These are phyloP conservation scores for Crax fasciolata DNA, from an alignment of 2,797 vertebrate species.

Conservation along the genomic window DNA sequence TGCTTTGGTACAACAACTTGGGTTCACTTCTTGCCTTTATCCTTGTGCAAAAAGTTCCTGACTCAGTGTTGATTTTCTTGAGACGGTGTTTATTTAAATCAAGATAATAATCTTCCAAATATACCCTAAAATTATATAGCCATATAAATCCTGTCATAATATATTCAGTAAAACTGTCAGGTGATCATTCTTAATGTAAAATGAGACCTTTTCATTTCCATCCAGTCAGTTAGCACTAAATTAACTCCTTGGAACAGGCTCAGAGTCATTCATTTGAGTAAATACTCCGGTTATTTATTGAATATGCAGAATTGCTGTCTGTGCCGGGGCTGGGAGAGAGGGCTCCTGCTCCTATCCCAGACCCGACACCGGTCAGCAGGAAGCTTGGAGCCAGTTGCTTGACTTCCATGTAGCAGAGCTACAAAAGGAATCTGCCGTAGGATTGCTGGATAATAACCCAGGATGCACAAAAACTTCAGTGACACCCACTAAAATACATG, in stretches of 20 bases:
- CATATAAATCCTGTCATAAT: conserved; percentile 73
- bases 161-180: conserved; percentile 76
- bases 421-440: too few species aligned
- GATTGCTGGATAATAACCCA: neutral
- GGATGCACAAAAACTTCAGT: neutral
- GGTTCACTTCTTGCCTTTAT: conserved; percentile 7
- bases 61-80: conserved; percentile 56
- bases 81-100: conserved; percentile 72
- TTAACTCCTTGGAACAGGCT: conserved; percentile 69
- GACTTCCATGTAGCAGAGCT: neutral
- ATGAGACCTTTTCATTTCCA: conserved; percentile 77
- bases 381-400: neutral
- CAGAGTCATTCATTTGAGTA: conserved; percentile 63
- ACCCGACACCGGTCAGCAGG: neutral
- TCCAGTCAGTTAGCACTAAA: conserved; percentile 74
- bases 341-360: neutral
- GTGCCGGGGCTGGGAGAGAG: rapidly evolving
- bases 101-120: conserved; percentile 74
- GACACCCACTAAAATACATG: neutral
- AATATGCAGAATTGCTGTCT: conserved; percentile 29
- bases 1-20: neutral
- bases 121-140: conserved; percentile 74
- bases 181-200: conserved; percentile 76
- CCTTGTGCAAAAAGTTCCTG: conserved; percentile 31
- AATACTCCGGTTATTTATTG: conserved; percentile 63